These are phyloP conservation scores for Diorhabda carinulata DNA, from an alignment of 1,140 invertebrate species.

Conservation along the genomic window DNA sequence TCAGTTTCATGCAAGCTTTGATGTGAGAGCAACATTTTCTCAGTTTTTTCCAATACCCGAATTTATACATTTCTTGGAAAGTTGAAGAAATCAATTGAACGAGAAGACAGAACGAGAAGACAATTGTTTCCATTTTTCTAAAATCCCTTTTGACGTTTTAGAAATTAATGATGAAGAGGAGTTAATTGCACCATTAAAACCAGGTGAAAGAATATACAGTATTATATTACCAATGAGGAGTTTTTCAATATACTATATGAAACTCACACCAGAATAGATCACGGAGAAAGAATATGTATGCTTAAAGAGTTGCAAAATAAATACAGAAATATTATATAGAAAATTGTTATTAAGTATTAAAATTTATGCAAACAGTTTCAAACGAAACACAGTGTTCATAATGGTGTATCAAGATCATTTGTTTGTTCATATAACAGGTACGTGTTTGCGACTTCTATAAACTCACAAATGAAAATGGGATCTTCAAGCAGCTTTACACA, in stretches of 20 bases:
- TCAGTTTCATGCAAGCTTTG: too few relatives aligned
- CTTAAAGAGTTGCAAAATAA: constrained; percentile 30
- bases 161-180: constrained; percentile 30
- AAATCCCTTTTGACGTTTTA: constrained; percentile 30
- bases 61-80: too few relatives aligned
- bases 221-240: constrained; percentile 38
- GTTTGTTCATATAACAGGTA: too few relatives aligned
- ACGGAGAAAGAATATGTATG: constrained; percentile 41
- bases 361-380: constrained; percentile 29
- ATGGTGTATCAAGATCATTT: too few relatives aligned
- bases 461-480: too few relatives aligned
- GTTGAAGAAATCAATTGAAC: too few relatives aligned
- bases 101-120: too few relatives aligned
- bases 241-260: constrained; percentile 37
- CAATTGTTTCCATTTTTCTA: too few relatives aligned
- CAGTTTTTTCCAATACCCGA: too few relatives aligned
- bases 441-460: too few relatives aligned
- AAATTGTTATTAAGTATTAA: constrained; percentile 40
- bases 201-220: constrained; percentile 31
- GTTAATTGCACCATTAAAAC: constrained; percentile 35
- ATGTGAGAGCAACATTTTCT: too few relatives aligned
- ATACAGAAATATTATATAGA: constrained; percentile 29
- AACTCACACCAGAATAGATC: constrained; percentile 34
- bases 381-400: constrained; percentile 30
- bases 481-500: too few relatives aligned